Percentiles rank a stretch among this genome's conserved stretches.
Evolutionary conservation across 2,888 invertebrate species (phyloP).

Genomic region (Nemotelus pantherinus): DNA sequence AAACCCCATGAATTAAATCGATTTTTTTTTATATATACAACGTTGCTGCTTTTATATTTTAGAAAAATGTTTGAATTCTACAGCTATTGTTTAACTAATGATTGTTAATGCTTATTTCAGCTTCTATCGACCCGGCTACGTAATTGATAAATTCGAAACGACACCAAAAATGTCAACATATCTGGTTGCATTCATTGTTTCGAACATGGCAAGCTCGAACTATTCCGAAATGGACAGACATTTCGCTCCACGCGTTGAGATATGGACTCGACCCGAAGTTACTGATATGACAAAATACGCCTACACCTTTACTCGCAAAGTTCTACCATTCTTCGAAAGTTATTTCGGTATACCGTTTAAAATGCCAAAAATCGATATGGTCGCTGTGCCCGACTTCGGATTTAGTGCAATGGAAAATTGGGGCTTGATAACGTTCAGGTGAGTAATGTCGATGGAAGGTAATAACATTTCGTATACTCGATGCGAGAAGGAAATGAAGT

Average conservation of each 20-base stretch:
- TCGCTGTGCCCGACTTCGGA: constrained; percentile 77
- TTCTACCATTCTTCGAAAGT: constrained; percentile 72
- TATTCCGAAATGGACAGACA: constrained; percentile 57
- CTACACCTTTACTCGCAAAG: constrained; percentile 68
- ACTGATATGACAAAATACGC: constrained; percentile 66
- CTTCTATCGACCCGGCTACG: constrained; percentile 66
- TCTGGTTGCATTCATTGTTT: constrained; percentile 73
- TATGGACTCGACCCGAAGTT: constrained; percentile 62
- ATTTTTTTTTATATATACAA: too few species aligned
- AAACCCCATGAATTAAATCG: too few species aligned
- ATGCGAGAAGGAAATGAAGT: too few species aligned
- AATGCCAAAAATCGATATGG: constrained; percentile 75
- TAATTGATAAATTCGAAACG: constrained; percentile 71
- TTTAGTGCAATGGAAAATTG: constrained; percentile 79
- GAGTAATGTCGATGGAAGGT: constrained; percentile 49
- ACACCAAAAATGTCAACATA: constrained; percentile 81
- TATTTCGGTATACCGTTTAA: constrained; percentile 74
- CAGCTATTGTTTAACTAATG: too few species aligned
- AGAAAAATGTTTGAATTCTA: too few species aligned
- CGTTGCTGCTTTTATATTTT: too few species aligned
- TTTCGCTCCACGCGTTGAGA: constrained; percentile 60
- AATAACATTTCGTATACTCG: background rate
- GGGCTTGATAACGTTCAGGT: constrained; percentile 71
- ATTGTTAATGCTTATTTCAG: constrained; percentile 49
- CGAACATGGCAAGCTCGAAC: constrained; percentile 65